Evolutionary conservation across 2,888 invertebrate species (phyloP), one percentile per base, ranked within the genome.

Genomic region (Leptogaster cylindrica): DNA sequence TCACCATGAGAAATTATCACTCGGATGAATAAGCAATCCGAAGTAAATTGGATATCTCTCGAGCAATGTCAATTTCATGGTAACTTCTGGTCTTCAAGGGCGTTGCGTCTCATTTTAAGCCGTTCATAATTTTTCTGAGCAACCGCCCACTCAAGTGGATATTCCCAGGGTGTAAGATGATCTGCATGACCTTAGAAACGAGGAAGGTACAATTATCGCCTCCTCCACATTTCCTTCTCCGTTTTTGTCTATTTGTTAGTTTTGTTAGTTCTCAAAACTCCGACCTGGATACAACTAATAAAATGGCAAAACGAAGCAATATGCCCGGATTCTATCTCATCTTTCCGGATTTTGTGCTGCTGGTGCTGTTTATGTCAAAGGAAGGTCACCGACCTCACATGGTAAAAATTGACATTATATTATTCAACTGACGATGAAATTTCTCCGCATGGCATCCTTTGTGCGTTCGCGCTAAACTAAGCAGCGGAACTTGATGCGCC

Each of bases 31-130:
- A 55, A 55, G 55, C 36, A 55, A 55, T 16, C 20, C 55, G 39
- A 55, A 55, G 55, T 55, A 33, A 55, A 33, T 33, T 55, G 36
- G 55, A 33, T 36, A 33, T 39, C 36, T 55, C 33, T 36, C 23
- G 55, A 20, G 55, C 55, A 55, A 55, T 55, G 55, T 55, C 55
- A 55, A 55, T 55, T 55, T 55, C 55, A 55, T 55, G 55, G 55
- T 31, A 36, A 55, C 55, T 36, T 36, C 36, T 55, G 23, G 14
- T 10, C 10, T 23, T 20, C 55, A 55, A 55, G 55, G 55, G 36
- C 36, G 23, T 12, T 20, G 14, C 23, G 55, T 36, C 36, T 16
- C 55, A 55, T 18, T 55, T 36, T 18, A 39, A 55, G 18, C 6
- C 23, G 20, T 7, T 28, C 8, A 14, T 52, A 52, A 31, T 31